Base-by-base conservation (phyloP, 2,113 vertebrate species). In the Leptodactylus fuscus region DNA sequence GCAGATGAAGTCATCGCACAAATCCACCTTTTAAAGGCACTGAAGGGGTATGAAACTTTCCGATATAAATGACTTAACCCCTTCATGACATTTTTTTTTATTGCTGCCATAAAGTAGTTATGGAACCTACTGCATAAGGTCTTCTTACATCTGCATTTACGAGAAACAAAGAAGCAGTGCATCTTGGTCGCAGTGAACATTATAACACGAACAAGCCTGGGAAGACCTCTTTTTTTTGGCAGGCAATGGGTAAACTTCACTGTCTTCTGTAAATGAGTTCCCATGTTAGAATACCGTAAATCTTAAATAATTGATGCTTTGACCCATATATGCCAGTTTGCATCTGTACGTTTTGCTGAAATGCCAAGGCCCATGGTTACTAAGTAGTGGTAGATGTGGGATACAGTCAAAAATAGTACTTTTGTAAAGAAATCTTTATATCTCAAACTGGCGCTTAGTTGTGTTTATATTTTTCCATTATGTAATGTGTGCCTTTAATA, bases 251-350 rank as follows among this genome's bases (percentile, higher is more conserved):
- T 69, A 29, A 70, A 55, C 27, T 22, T 36, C 46, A 53, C 48
- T 85, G 65, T 80, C 60, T 44, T 81, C 49, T 73, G 32, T 48
- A 67, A 86, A 85, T 73, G 49, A 58, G 67, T 81, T 86, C 65
- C 60, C 67, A 81, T 86, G 76, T 86, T 81, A 27, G 76, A 86
- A 81, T 73, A 86, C 62, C 48, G 65, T 70, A 41, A 70, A 20
- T 71, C 62, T 58, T 85, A 71, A 86, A 86, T 81, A 81, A 86
- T 81, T 81, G 65, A 86, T 81, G 84, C 29, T 38, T 4, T 86
- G 84, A 86, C 84, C 84, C 84, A 86, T 70, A 86, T 86, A 86
- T 81, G 84, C 76, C 84, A 86, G 67, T 38, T 73, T 80, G n/a
- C 34, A 81, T 86, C 46, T 85, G 83, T 71, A 85, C 62, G 27